Conservation (phyloP, 2,797 vertebrate species). For the Anguilla obscura region DNA sequence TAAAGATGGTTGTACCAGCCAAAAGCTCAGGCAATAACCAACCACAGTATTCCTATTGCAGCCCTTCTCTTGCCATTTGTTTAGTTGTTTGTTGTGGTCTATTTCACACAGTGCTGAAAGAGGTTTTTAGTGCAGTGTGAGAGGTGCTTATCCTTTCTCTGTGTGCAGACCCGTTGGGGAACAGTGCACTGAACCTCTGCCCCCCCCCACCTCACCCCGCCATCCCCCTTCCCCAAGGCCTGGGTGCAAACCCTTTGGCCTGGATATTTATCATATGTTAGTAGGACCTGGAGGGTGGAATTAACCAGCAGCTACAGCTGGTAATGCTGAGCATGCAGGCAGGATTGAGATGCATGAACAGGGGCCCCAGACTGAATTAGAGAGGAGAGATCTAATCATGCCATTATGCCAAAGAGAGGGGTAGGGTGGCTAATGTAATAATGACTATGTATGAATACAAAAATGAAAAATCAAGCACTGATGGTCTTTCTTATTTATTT, state of each 20-base stretch:
- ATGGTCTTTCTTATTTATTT: neutral
- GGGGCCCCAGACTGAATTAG: neutral
- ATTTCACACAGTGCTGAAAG: neutral
- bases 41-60: neutral
- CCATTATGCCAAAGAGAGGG: neutral
- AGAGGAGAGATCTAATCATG: neutral
- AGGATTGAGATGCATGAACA: neutral
- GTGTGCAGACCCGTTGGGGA: neutral
- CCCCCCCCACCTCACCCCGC: neutral
- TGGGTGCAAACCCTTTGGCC: neutral
- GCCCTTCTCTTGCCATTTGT: neutral
- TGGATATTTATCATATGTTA: neutral
- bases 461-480: conserved; percentile 6
- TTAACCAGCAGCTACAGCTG: neutral
- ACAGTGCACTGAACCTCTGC: neutral
- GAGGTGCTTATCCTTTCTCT: neutral
- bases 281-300: neutral
- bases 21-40: neutral
- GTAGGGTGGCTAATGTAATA: neutral
- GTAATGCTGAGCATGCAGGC: neutral
- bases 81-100: neutral
- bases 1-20: neutral
- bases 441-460: neutral
- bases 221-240: neutral
- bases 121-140: neutral